A percentile compares a stretch with the other conserved stretches of the same genome.
Evolutionary conservation across 1,140 invertebrate species (phyloP).

Genomic region (Periplaneta americana): DNA sequence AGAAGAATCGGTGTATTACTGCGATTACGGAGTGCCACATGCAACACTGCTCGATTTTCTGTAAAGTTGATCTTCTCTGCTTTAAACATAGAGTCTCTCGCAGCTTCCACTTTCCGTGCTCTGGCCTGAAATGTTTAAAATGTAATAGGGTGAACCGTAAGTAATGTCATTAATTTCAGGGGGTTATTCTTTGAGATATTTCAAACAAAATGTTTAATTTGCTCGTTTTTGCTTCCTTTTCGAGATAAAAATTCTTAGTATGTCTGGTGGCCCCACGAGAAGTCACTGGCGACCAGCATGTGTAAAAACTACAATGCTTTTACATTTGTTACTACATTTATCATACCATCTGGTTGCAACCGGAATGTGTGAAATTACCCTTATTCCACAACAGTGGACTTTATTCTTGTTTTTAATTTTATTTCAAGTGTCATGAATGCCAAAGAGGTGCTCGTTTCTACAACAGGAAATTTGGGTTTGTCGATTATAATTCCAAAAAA

Average conservation of each 20-base stretch:
- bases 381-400: not conserved
- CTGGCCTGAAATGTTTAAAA: constrained; percentile 53
- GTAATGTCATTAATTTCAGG: no score
- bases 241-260: no score
- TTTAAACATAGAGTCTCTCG: constrained; percentile 88
- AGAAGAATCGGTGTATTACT: constrained; percentile 72
- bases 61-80: constrained; percentile 98
- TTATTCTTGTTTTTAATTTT: no score
- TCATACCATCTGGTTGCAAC: not conserved
- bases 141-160: no score
- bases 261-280: not conserved
- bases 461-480: not conserved
- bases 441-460: not conserved
- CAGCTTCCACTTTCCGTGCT: constrained; percentile 74
- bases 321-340: no score
- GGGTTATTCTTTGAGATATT: no score
- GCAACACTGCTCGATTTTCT: constrained; percentile 92
- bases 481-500: not conserved
- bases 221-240: no score
- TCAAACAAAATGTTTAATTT: no score
- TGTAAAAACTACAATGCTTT: no score
- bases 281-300: no score
- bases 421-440: no score
- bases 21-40: constrained; percentile 89
- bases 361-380: not conserved